phyloP scores from a whole-genome alignment of 2,888 invertebrate species.

The Cylindroiulus punctatus region DNA sequence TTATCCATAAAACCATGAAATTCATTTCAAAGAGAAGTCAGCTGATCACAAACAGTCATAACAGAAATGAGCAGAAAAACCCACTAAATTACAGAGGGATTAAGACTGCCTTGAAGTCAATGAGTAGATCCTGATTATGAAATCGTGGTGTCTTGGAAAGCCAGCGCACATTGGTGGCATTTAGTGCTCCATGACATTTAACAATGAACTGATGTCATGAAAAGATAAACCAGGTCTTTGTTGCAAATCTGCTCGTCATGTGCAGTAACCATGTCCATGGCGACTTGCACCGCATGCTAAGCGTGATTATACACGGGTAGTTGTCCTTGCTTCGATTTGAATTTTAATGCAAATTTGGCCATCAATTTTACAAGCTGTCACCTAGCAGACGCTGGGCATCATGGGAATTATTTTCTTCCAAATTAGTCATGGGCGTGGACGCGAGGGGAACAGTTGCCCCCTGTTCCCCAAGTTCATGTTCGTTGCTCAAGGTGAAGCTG shows the following conservation, averaged over 20 bases:
- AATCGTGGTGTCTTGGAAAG: not conserved
- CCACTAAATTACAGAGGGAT: not conserved
- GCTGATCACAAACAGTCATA: not conserved
- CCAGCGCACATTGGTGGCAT: not conserved
- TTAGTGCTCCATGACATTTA: not conserved
- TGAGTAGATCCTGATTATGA: not conserved
- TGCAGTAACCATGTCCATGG: too few species aligned
- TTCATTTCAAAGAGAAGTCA: too few species aligned
- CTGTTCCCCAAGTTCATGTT: not conserved
- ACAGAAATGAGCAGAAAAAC: not conserved
- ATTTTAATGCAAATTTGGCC: not conserved
- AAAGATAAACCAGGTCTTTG: not conserved
- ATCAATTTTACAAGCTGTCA: conserved; percentile 2
- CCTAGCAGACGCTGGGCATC: not conserved
- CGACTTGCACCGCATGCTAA: too few species aligned
- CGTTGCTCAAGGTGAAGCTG: not conserved
- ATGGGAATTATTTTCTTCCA: not conserved
- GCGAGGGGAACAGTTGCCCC: not conserved
- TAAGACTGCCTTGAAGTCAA: conserved; percentile 8
- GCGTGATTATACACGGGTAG: too few species aligned
- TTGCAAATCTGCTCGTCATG: conserved; percentile 12
- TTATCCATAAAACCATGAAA: too few species aligned
- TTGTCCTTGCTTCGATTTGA: not conserved
- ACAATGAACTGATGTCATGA: not conserved
- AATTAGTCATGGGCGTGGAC: not conserved